These are phyloP conservation scores for Calliopsis andreniformis DNA, from an alignment of 1,140 invertebrate genomes.

Conservation along the genomic window DNA sequence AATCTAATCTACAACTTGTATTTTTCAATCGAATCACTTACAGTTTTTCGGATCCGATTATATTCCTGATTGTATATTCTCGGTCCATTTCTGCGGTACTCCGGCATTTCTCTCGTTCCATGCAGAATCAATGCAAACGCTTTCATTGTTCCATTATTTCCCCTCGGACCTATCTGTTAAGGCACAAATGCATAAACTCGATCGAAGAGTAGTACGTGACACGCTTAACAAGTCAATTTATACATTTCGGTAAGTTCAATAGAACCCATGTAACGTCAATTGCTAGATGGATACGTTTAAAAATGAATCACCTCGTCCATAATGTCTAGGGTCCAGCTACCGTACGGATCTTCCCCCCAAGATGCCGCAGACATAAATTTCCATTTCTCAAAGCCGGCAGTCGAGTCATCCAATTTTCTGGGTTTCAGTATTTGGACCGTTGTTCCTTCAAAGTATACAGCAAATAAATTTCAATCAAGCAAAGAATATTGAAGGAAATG, in stretches of 20 bases:
- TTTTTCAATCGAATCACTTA: constrained; percentile 37
- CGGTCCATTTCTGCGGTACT: constrained; percentile 83
- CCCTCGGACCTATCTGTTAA: constrained; percentile 76
- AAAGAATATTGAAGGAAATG: too few relatives aligned
- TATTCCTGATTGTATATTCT: constrained; percentile 83
- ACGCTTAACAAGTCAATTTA: background rate
- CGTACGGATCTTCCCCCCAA: constrained; percentile 93
- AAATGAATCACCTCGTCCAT: constrained; percentile 82
- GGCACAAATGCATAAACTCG: constrained; percentile 35
- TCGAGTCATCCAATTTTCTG: constrained; percentile 87
- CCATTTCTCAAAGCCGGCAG: constrained; percentile 90
- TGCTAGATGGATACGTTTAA: background rate
- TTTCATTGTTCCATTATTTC: constrained; percentile 83
- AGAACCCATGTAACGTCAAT: background rate
- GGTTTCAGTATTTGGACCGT: constrained; percentile 86
- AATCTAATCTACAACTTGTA: too few relatives aligned
- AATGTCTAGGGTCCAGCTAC: constrained; percentile 87
- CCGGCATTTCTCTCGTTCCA: constrained; percentile 85
- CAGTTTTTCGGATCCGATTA: constrained; percentile 75
- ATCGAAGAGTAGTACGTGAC: constrained; percentile 20
- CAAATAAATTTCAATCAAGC: constrained; percentile 14
- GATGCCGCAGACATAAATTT: constrained; percentile 94
- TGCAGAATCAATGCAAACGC: constrained; percentile 84
- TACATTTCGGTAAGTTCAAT: background rate
- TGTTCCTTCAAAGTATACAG: constrained; percentile 79